phyloP scores from a whole-genome alignment of 2,888 invertebrate genomes.

The Lagria hirta region DNA sequence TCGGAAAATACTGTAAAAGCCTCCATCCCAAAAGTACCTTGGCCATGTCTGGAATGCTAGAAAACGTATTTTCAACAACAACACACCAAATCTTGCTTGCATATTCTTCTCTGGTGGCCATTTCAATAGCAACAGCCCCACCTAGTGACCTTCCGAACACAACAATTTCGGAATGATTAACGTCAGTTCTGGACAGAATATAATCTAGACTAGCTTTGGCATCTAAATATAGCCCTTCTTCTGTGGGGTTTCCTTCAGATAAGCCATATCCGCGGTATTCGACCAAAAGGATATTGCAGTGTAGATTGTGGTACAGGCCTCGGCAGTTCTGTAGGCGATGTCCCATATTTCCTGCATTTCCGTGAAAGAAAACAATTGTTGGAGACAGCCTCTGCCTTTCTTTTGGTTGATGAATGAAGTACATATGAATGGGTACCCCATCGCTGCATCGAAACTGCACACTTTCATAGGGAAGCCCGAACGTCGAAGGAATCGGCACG shows the following conservation, averaged over 20 bases:
- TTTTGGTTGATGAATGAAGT: conserved; percentile 74
- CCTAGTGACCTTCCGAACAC: conserved; percentile 91
- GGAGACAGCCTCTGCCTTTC: conserved; percentile 70
- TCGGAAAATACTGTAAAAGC: conserved; percentile 74
- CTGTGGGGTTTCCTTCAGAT: conserved; percentile 85
- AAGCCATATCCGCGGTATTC: conserved; percentile 95
- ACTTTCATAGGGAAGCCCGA: conserved; percentile 85
- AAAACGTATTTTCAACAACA: conserved; percentile 93
- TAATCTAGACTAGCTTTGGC: conserved; percentile 86
- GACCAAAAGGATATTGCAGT: conserved; percentile 81
- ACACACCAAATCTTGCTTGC: conserved; percentile 80
- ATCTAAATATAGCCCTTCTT: conserved; percentile 84
- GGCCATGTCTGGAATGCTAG: conserved; percentile 92
- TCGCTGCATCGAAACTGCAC: conserved; percentile 73
- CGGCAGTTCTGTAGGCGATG: conserved; percentile 88
- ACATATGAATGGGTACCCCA: conserved; percentile 77
- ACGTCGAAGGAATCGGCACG: conserved; percentile 83
- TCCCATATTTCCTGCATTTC: conserved; percentile 97
- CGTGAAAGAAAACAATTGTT: conserved; percentile 89
- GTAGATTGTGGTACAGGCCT: conserved; percentile 77
- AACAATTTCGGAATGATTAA: conserved; percentile 82
- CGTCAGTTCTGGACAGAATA: conserved; percentile 75
- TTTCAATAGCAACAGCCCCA: conserved; percentile 89
- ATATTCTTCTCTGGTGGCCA: conserved; percentile 76
- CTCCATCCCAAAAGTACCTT: conserved; percentile 75